Base-by-base conservation (phyloP, 1,140 invertebrate species). In the Drosophila miranda region DNA sequence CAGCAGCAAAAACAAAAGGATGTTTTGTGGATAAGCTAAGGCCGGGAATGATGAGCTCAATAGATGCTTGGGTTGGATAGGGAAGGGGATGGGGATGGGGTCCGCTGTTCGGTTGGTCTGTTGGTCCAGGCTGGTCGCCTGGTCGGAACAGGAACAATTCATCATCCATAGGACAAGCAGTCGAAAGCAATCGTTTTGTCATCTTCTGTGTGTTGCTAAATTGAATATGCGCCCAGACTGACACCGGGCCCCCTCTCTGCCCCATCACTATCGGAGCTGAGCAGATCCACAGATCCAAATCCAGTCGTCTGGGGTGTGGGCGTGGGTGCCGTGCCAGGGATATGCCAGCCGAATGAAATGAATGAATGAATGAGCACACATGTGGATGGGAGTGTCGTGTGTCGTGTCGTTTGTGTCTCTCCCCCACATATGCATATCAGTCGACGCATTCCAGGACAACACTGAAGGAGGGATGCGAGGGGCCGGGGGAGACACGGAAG, bases 101-200 rank as follows among this genome's bases (percentile, higher is more conserved):
- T 30, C 8, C 28, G 28, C 28, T 30, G 28, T 7, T 30, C 28
- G 28, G 26, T 23, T n/a, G 7, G 42, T 14, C 8, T 38, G 38
- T 28, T 44, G 6, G 28, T 28, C 28, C 7, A 6, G 41, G 49
- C 26, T 45, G 21, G 55, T 49, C 30, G 56, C 45, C 60, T 54
- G 67, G 55, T 62, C 70, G 82, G 74, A 86, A 87, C 77, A 84
- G 81, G 82, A 86, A 86, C 81, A 86, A 86, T 86, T 86, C 81
- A 86, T 86, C 81, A 86, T 86, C 81, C 59, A 75, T 82, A 87
- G 81, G 81, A 87, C 81, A 86, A 86, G 81, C 82, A 86, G 82
- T 86, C 81, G 82, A 86, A 87, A 86, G 82, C 82, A 86, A 86
- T 86, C 82, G 82, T 86, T 86, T 86, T 86, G 82, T 86, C 82